A percentile compares a stretch with the other conserved stretches of the same genome.
Conservation (phyloP, 2,797 vertebrate genomes). For the Scolopax rusticola region DNA sequence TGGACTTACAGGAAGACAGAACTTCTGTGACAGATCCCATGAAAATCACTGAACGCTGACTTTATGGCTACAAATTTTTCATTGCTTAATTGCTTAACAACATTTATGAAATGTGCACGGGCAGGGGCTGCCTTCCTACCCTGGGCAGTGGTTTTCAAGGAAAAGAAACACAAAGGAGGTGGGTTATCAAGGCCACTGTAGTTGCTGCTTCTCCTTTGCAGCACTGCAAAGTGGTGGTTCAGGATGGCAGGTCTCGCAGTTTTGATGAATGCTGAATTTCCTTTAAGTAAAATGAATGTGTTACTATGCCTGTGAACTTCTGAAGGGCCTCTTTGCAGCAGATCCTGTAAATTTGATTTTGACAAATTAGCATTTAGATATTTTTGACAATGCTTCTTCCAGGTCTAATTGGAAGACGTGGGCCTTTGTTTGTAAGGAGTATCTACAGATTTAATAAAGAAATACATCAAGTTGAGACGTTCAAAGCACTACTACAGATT, state of each 20-base stretch:
- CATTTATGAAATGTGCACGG: not conserved
- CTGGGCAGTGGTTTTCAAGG: not conserved
- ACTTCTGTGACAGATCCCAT: not conserved
- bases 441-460: constrained; percentile 25
- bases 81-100: not conserved
- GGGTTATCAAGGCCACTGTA: not conserved
- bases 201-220: not conserved
- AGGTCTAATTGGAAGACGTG: not conserved
- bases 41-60: not conserved
- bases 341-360: not conserved
- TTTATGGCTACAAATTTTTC: not conserved
- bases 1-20: not conserved
- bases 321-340: not conserved
- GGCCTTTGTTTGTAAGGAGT: not conserved
- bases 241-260: not conserved
- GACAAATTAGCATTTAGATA: not conserved
- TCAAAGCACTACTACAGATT: not conserved
- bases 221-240: not conserved
- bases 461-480: not conserved
- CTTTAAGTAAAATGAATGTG: not conserved
- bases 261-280: not conserved
- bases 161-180: not conserved
- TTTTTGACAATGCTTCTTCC: constrained; percentile 4
- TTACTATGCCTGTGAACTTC: not conserved
- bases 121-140: not conserved